Evolutionary conservation across 1,140 invertebrate species (phyloP).

Genomic region (Chymomyza costata): DNA sequence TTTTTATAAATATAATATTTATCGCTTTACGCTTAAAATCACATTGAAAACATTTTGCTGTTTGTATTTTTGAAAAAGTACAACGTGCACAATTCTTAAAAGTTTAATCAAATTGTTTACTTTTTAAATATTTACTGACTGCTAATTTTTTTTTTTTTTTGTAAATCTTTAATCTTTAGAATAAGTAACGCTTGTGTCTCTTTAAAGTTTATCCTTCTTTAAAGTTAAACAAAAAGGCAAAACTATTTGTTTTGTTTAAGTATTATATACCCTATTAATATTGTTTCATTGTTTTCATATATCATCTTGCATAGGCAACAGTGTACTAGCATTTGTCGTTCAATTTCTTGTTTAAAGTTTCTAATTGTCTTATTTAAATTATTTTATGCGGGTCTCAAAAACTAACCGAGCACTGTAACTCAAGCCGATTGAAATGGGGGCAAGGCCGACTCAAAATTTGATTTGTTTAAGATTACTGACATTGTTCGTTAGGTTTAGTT

Average conservation of each 20-base stretch:
- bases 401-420: too few relatives aligned
- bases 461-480: too few relatives aligned
- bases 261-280: slow-evolving; percentile 5
- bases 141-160: slow-evolving; percentile 15
- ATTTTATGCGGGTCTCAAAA: too few relatives aligned
- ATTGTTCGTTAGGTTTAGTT: too few relatives aligned
- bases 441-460: too few relatives aligned
- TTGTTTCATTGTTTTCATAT: slow-evolving; percentile 26
- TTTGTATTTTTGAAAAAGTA: slow-evolving; percentile 62
- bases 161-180: slow-evolving; percentile 37
- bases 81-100: slow-evolving; percentile 65
- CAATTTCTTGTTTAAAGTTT: slow-evolving; percentile 41
- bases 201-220: slow-evolving; percentile 7
- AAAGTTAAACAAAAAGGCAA: slow-evolving; percentile 20
- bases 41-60: slow-evolving; percentile 56
- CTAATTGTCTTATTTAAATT: slow-evolving; percentile 19
- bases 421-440: too few relatives aligned
- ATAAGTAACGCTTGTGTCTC: slow-evolving; percentile 60
- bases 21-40: slow-evolving; percentile 43
- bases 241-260: slow-evolving; percentile 11
- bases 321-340: slow-evolving; percentile 18
- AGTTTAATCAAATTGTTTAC: slow-evolving; percentile 41
- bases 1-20: slow-evolving; percentile 18
- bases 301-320: slow-evolving; percentile 59
- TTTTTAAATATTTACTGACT: slow-evolving; percentile 13